Evolutionary conservation across 2,113 vertebrate species (phyloP).

Genomic region (Calidris pygmaea): DNA sequence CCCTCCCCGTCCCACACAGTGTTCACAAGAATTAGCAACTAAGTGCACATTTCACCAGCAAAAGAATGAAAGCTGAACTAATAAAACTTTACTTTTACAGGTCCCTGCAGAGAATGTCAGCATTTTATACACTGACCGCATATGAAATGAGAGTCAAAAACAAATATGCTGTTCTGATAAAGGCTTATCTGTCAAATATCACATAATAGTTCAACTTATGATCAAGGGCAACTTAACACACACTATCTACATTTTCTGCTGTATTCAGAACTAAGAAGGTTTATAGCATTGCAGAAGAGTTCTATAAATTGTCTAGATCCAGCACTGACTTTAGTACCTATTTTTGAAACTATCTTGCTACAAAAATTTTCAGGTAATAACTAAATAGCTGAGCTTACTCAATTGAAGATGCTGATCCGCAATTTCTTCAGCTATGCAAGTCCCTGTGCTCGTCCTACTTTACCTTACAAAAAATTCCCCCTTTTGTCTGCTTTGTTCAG

Average conservation of each 20-base stretch:
- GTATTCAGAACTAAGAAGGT: not conserved
- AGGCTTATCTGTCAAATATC: slow-evolving; percentile 11
- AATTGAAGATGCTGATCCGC: slow-evolving; percentile 25
- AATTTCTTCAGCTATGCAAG: slow-evolving; percentile 20
- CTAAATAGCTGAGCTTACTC: slow-evolving; percentile 34
- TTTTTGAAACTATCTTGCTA: slow-evolving; percentile 41
- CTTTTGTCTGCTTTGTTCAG: not conserved
- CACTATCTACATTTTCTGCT: not conserved
- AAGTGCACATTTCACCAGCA: slow-evolving; percentile 47
- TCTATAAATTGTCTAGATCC: slow-evolving; percentile 25
- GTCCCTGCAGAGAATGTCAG: not conserved
- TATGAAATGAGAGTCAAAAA: slow-evolving; percentile 32
- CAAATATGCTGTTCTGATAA: slow-evolving; percentile 11
- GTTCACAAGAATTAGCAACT: slow-evolving; percentile 31
- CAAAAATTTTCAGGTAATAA: slow-evolving; percentile 41
- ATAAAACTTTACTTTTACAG: slow-evolving; percentile 19
- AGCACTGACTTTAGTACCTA: not conserved
- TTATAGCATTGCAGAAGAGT: slow-evolving; percentile 12
- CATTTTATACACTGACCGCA: slow-evolving; percentile 39
- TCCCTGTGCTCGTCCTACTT: slow-evolving; percentile 27
- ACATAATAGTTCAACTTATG: not conserved
- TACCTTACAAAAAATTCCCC: not conserved
- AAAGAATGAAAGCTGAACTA: slow-evolving; percentile 12
- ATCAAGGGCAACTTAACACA: not conserved
- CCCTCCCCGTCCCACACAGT: not conserved